Base-by-base conservation (phyloP, 2,797 vertebrate species). In the Coranthus polyacanthus region DNA sequence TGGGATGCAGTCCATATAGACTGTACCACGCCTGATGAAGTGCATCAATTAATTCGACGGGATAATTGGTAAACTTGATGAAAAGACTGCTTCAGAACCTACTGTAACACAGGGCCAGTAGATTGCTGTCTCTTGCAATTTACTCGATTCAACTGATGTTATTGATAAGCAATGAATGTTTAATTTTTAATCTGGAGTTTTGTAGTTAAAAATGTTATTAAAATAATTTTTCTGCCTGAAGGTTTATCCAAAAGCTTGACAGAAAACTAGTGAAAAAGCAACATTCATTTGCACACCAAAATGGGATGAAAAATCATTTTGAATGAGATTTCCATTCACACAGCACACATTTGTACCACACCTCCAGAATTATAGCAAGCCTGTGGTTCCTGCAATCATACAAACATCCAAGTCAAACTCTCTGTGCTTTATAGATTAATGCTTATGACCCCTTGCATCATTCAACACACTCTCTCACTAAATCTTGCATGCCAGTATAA, bases 401-500 rank as follows among this genome's bases (percentile, higher is more conserved):
- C 66, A 81, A 72, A 84, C 72, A 79, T 77, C 58, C 58, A 74
- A 77, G 71, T 73, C 51, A 60, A 81, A 74, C 63, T 82, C 59
- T 55, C 73, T 38, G 46, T 60, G 70, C 74, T 57, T 83, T 82
- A 86, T 79, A 71, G 79, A 90, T 86, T 79, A 77, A 57, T 88
- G 78, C 62, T 84, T 71, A 82, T 70, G 78, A 88, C 82, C 79
- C 79, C 75, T 60, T 84, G 87, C 74, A 85, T 88, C 82, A 82
- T 69, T 83, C 78, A 82, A 62, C 56, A 8, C 61, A 63, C 75
- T 54, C 65, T 63, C 65, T 47, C 58, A 79, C 71, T 83, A 87
- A 90, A 89, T 90, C 89, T 87, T 89, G 83, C 80, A 90, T 88
- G 81, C 82, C 62, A 72, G 69, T 79, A 67, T 82, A 72, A 83